Evolutionary conservation across 2,888 invertebrate species (phyloP).

Genomic region (Camptogramma bilineatum): DNA sequence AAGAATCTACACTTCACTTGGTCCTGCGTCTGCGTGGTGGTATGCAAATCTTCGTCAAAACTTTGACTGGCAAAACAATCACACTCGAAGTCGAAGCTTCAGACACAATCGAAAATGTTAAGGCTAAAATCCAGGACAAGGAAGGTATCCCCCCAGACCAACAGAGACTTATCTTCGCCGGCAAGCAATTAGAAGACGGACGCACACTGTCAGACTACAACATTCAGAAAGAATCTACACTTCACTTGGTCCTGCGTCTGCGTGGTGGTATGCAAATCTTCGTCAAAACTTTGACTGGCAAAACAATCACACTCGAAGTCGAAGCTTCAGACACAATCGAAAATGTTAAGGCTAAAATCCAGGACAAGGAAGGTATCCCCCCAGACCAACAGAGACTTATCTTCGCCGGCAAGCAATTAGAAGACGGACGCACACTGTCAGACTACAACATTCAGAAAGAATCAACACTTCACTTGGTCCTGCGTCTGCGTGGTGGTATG

Average conservation of each 20-base stretch:
- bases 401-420: constrained; percentile 41
- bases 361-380: constrained; percentile 41
- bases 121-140: constrained; percentile 44
- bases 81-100: constrained; percentile 42
- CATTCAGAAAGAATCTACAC: constrained; percentile 41
- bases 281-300: constrained; percentile 37
- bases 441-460: constrained; percentile 43
- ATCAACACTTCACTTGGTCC: constrained; percentile 36
- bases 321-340: constrained; percentile 39
- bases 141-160: constrained; percentile 45
- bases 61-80: constrained; percentile 40
- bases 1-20: constrained; percentile 43
- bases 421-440: constrained; percentile 38
- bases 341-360: constrained; percentile 39
- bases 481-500: constrained; percentile 41
- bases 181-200: constrained; percentile 42
- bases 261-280: constrained; percentile 42
- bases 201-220: constrained; percentile 43
- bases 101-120: constrained; percentile 41
- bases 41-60: constrained; percentile 45
- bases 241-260: constrained; percentile 39
- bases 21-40: constrained; percentile 44
- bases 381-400: constrained; percentile 40
- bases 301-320: constrained; percentile 37
- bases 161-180: constrained; percentile 42